Evolutionary conservation across 2,797 vertebrate genomes (phyloP).

Genomic region (Delichon dasypus): DNA sequence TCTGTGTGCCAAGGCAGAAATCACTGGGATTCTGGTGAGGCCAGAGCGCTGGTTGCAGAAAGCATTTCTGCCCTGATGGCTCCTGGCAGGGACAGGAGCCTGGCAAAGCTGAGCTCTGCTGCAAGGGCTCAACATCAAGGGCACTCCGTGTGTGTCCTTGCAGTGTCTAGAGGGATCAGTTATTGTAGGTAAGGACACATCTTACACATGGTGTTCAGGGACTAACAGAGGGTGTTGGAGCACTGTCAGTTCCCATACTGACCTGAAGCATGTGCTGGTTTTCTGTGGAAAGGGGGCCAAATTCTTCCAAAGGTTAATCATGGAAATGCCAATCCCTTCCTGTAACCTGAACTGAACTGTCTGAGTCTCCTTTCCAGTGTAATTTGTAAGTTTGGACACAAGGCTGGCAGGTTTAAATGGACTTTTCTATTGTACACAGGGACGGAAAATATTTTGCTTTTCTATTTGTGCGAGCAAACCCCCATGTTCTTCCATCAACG

Average conservation of each 20-base stretch:
- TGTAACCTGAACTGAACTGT: neutral
- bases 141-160: neutral
- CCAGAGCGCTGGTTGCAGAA: neutral
- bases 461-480: neutral
- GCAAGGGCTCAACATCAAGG: neutral
- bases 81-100: neutral
- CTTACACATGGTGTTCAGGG: fast-evolving
- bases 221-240: neutral
- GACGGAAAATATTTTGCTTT: neutral
- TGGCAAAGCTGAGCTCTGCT: neutral
- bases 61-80: neutral
- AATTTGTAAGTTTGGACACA: neutral
- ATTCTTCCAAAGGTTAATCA: neutral
- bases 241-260: neutral
- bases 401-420: neutral
- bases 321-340: neutral
- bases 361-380: neutral
- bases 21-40: neutral
- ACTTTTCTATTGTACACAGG: neutral
- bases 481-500: neutral
- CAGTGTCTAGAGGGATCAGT: neutral
- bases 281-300: neutral
- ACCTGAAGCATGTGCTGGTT: neutral
- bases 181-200: neutral
- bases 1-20: neutral